Evolutionary conservation across 2,797 vertebrate species (phyloP), one percentile per base, ranked within the genome.

Genomic region (Sebastes matsubarae): DNA sequence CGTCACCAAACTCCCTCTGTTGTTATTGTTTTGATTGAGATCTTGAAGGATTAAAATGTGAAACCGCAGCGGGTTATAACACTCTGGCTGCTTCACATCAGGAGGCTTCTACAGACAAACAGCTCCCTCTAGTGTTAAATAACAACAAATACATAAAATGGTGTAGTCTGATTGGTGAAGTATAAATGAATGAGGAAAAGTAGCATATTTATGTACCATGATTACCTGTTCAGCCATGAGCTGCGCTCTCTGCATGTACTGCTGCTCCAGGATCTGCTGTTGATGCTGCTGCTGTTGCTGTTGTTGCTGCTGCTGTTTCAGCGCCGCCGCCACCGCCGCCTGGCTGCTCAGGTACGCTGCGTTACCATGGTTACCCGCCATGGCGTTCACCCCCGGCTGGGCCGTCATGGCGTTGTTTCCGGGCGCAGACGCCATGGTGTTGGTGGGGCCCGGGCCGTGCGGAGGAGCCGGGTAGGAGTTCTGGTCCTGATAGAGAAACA

Each of bases 191-290:
- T 42, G 14, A 18, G 14, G 42, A 7, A 46, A 46, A 16, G 38
- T 42, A 16, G 2, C 38, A 42, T 42, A 6, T 54, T 36, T 36
- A 36, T 36, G 8, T 54, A 54, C 9, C 54, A 6, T 10, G 14
- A 27, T 60, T 85, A 98, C 98, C 97, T 98, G 97, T 75, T 99
- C 97, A 1, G 94, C 98, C 90, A 99, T 92, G 20, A 99, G 93
- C 79, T 98, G 97, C 84, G 95, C 94, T 16, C 93, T 83, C 88
- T 95, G 95, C 25, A 96, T 38, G 87, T 97, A 97, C 81, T 97
- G 97, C 69, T 97, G 96, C 66, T 95, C 96, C 87, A 97, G 89
- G 1, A 98, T 88, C 90, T 97, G 97, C 30, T 96, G 96, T 32
- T 97, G 97, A 82, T 97, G 96, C 64, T 97, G 92, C 12, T 64